phyloP scores from a whole-genome alignment of 2,113 vertebrate genomes.

The Neopipo cinnamomea region DNA sequence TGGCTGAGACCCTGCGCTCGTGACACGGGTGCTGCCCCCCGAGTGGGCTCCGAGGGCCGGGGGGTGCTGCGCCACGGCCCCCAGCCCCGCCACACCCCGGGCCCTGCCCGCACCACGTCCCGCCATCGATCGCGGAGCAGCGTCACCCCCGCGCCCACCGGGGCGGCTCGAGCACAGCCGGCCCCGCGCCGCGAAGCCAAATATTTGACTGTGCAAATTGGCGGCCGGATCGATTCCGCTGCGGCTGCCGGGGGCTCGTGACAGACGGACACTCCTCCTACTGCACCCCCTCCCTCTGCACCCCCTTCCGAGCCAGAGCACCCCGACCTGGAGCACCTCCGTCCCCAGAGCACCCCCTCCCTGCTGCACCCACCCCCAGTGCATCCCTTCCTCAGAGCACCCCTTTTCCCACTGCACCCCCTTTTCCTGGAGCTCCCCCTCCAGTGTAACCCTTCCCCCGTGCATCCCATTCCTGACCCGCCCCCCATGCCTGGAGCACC shows the following conservation, averaged over 20 bases:
- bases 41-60: not conserved
- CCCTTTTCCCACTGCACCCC: too few species aligned
- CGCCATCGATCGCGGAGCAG: not conserved
- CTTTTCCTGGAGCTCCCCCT: too few species aligned
- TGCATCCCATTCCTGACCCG: not conserved
- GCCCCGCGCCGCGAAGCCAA: not conserved
- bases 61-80: not conserved
- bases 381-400: not conserved
- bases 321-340: not conserved
- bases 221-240: not conserved
- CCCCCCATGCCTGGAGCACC: not conserved
- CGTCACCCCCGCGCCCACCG: not conserved
- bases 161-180: not conserved
- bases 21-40: not conserved
- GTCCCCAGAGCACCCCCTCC: not conserved
- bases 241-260: not conserved
- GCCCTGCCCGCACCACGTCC: not conserved
- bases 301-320: not conserved
- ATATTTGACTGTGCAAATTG: slow-evolving; percentile 23
- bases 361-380: too few species aligned
- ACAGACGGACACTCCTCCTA: not conserved
- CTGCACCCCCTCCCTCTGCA: not conserved
- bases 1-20: not conserved
- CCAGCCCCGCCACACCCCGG: not conserved
- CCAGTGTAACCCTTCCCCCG: not conserved